Percentiles rank a stretch among this genome's conserved stretches.
These are phyloP conservation scores for Tylochromis polylepis DNA, from an alignment of 2,113 vertebrate genomes.

Conservation along the genomic window DNA sequence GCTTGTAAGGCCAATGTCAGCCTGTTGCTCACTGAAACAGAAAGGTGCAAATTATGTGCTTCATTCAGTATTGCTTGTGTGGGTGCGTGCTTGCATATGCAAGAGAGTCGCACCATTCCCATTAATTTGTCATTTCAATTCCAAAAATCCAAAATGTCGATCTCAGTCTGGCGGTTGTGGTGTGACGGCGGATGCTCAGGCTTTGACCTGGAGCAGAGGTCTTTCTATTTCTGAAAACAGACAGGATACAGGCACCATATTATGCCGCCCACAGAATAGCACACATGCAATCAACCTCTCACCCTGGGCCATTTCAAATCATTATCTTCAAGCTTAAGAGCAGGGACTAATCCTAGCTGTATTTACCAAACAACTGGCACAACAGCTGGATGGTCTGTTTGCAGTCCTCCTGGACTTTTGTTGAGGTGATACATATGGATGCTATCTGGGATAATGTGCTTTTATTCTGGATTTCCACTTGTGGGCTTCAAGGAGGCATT, in stretches of 20 bases:
- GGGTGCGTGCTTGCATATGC: background rate
- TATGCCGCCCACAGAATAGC: constrained; percentile 11
- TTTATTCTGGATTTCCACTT: constrained; percentile 42
- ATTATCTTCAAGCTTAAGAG: constrained; percentile 55
- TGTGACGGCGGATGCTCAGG: background rate
- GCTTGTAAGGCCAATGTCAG: background rate
- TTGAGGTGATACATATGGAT: constrained; percentile 23
- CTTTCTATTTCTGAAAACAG: constrained; percentile 21
- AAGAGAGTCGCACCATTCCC: background rate
- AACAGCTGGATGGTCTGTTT: constrained; percentile 60
- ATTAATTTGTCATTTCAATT: background rate
- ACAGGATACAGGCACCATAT: constrained; percentile 17
- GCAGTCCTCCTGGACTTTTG: constrained; percentile 6
- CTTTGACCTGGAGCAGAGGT: background rate
- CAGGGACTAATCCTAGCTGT: constrained; percentile 52
- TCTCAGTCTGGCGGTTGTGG: background rate
- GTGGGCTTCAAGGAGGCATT: constrained; percentile 19
- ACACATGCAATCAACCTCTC: constrained; percentile 34
- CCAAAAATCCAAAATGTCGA: background rate
- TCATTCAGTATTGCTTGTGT: background rate
- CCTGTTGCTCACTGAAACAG: background rate
- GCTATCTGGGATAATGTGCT: constrained; percentile 33
- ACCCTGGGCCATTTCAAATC: constrained; percentile 44
- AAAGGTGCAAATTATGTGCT: background rate
- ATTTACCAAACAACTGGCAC: constrained; percentile 50